Evolutionary conservation across 2,113 vertebrate genomes (phyloP).

Genomic region (Macrotus californicus): DNA sequence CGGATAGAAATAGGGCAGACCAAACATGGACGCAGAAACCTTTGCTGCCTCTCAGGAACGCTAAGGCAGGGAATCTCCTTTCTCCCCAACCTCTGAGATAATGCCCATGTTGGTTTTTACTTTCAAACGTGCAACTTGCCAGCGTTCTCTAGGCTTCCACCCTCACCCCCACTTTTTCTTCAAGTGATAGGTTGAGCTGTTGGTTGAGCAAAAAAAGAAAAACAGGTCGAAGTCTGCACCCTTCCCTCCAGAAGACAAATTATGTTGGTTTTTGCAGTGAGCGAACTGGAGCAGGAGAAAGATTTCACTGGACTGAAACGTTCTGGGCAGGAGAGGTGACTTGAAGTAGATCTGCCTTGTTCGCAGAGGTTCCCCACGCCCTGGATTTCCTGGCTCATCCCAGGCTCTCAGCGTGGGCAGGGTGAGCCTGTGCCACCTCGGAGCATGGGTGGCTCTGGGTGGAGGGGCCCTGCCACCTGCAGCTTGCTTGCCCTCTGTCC

Average conservation of each 20-base stretch:
- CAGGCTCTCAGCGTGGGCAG: not conserved
- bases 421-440: not conserved
- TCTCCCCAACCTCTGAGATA: not conserved
- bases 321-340: constrained; percentile 45
- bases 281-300: constrained; percentile 69
- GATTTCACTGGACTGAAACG: constrained; percentile 57
- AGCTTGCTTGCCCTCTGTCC: not conserved
- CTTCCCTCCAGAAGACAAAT: constrained; percentile 76
- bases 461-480: not conserved
- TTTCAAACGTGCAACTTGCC: constrained; percentile 32
- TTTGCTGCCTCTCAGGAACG: not conserved
- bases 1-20: not conserved
- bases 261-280: constrained; percentile 70
- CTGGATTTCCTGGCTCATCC: not conserved
- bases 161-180: not conserved
- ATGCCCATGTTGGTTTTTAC: constrained; percentile 4
- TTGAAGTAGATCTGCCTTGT: constrained; percentile 18
- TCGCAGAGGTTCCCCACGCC: not conserved
- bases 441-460: not conserved
- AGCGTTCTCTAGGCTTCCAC: not conserved
- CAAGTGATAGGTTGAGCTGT: constrained; percentile 45
- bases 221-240: constrained; percentile 37
- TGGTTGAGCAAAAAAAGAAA: constrained; percentile 43
- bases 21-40: not conserved
- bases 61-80: not conserved